Evolutionary conservation across 2,888 invertebrate genomes (phyloP), one percentile per base, ranked within the genome.

Genomic region (Crematogaster levior): DNA sequence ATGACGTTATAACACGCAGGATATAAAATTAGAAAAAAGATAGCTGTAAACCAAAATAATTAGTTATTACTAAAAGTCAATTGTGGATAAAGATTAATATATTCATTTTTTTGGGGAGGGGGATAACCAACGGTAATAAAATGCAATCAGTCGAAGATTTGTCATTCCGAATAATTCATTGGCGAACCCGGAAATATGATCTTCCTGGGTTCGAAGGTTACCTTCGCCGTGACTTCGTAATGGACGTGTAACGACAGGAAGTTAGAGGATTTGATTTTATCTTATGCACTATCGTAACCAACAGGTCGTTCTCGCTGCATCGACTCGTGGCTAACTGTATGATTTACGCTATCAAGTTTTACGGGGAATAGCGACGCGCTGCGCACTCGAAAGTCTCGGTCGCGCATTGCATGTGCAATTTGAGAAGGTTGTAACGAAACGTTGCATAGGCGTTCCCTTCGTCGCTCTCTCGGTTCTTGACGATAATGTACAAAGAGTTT

Each of bases 381-480:
- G 53, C 56, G 70, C 70, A 24, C 34, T 74, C 48, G 61, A 74
- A 74, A 74, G 65, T 66, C 58, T 81, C 66, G 68, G 70, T 68
- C 68, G 80, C 80, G 37, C 60, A 21, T 61, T 75, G 65, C 61
- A 30, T 30, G 30, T 30, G 73, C 46, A 81, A 81, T 81, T 68
- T 58, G 81, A 81, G 81, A 81, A 51, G 65, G 77, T 66, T 81
- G 63, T 75, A 75, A 77, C 63, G 81, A 66, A 56, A 65, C 77
- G 27, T 70, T 56, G 56, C 81, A 81, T 75, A 56, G 81, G 75
- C 75, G 75, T 53, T 51, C 18, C 43, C 75, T 48, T 37, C 27
- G 37, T 15, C 37, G 51, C 15, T 24, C 75, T 51, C 48, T 58
- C 51, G 51, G 10, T 5, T 1, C 3, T 40, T n/a, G 24, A 5